phyloP scores from a whole-genome alignment of 1,140 invertebrate species.

The Bombus breviceps region DNA sequence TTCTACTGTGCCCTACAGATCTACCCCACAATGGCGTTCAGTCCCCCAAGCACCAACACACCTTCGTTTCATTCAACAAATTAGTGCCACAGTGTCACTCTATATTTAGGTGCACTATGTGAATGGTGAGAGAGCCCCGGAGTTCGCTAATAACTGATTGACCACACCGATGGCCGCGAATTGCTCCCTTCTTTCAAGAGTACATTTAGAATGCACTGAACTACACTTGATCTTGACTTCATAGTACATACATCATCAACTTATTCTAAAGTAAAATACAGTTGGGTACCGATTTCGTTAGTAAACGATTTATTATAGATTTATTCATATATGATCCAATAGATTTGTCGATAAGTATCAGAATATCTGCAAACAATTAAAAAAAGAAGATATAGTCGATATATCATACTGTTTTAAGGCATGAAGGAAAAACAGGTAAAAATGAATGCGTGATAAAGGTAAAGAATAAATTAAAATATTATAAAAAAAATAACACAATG shows the following conservation, averaged over 20 bases:
- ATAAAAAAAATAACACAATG: neutral
- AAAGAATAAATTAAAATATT: neutral
- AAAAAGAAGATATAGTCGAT: neutral
- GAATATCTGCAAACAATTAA: neutral
- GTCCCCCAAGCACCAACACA: conserved; percentile 77
- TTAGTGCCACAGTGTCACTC: conserved; percentile 81
- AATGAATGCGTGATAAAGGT: neutral
- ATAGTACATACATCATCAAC: neutral
- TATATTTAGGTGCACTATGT: conserved; percentile 75
- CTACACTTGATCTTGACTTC: conserved; percentile 41
- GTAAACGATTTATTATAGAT: neutral
- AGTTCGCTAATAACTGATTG: conserved; percentile 48
- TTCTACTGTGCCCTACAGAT: conserved; percentile 68
- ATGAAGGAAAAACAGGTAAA: neutral
- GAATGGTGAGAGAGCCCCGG: conserved; percentile 47
- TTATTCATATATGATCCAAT: neutral
- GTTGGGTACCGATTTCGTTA: neutral
- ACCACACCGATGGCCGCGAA: conserved; percentile 50
- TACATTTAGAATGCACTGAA: conserved; percentile 19
- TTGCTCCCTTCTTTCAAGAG: conserved; percentile 43
- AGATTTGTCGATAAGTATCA: neutral
- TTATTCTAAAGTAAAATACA: neutral
- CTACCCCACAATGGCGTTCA: conserved; percentile 72
- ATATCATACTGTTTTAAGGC: neutral
- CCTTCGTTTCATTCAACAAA: conserved; percentile 81